Evolutionary conservation across 2,888 invertebrate species (phyloP).

Genomic region (Parnassius mnemosyne): DNA sequence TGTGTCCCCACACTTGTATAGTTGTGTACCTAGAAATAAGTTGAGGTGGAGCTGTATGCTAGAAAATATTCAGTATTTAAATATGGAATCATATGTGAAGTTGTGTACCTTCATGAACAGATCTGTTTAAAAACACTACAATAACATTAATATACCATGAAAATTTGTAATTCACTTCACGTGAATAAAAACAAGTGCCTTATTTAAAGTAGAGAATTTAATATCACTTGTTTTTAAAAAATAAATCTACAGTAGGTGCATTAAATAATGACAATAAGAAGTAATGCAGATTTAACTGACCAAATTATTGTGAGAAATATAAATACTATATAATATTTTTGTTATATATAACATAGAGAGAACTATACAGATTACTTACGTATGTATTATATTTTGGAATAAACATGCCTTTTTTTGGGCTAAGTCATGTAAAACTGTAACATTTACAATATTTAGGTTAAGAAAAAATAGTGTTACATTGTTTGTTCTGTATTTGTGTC

Average conservation of each 20-base stretch:
- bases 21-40: conserved; percentile 2
- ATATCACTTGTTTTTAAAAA: background rate
- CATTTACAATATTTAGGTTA: conserved; percentile 22
- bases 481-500: conserved; percentile 30
- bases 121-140: conserved; percentile 19
- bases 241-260: background rate
- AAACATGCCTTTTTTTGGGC: conserved; percentile 6
- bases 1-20: conserved; percentile 4
- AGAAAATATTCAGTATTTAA: conserved; percentile 19
- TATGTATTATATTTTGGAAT: background rate
- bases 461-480: conserved; percentile 17
- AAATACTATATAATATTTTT: too few relatives aligned
- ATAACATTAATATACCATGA: conserved; percentile 12
- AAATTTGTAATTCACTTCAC: background rate
- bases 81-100: conserved; percentile 4
- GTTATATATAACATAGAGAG: too few relatives aligned
- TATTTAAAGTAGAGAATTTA: conserved; percentile 1
- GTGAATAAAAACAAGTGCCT: conserved; percentile 13
- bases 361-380: background rate
- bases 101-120: conserved; percentile 3
- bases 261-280: conserved; percentile 20
- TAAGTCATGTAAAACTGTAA: background rate
- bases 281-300: conserved; percentile 9
- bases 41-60: conserved; percentile 9
- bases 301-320: conserved; percentile 15